Base-by-base conservation (phyloP, 2,888 invertebrate genomes). In the Mechanitis mazaeus region DNA sequence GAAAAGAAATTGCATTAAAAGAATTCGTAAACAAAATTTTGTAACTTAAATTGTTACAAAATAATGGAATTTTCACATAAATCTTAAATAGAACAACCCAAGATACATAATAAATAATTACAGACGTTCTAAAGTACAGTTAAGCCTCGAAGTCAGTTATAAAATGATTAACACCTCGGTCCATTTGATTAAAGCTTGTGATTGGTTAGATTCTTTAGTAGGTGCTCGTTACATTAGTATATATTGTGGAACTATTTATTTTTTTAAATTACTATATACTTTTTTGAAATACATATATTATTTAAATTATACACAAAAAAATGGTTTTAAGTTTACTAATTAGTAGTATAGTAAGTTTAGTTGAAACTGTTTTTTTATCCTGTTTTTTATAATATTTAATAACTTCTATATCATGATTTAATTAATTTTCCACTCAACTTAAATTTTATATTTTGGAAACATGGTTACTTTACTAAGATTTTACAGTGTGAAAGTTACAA, bases 131-230 rank as follows among this genome's bases (percentile, higher is more conserved):
- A 31, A 54, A 65, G 69, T 68, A 68, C 69, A 68, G 69, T 69
- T 68, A 69, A 60, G 54, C 64, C 58, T 59, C 33, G 60, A 63
- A 57, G 62, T 54, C 61, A 61, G 67, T 71, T 68, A 75, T 73
- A 72, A 77, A 81, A 78, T 80, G 75, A 83, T 83, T 81, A 83
- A 83, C 81, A 77, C 80, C 75, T 62, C 60, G 73, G 75, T 76
- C 71, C 78, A 75, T 74, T 79, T 77, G 81, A 81, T 81, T 79
- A 68, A 67, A 73, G 68, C 69, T 69, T 67, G 65, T 69, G 76
- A 78, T 76, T 72, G 68, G 70, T 63, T 58, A 56, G 63, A 69
- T 71, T 72, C 64, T 67, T 63, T 65, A 61, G 64, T 57, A 59
- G 59, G 58, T 33, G 56, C 61, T 66, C 47, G 38, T 20, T n/a